Evolutionary conservation across 2,113 vertebrate species (phyloP).

Genomic region (Bufo bufo): DNA sequence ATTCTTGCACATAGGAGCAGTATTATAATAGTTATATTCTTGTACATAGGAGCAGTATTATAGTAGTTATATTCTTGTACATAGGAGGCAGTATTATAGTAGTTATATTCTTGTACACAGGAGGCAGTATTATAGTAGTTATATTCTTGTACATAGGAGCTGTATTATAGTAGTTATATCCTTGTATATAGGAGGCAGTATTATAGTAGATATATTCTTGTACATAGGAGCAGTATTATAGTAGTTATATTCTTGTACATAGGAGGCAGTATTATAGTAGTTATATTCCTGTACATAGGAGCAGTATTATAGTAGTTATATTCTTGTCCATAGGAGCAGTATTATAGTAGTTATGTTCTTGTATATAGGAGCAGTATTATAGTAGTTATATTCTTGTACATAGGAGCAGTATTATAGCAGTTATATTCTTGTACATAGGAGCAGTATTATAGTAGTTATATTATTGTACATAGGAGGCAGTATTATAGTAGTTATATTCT

Average conservation of each 20-base stretch:
- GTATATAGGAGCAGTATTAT: neutral
- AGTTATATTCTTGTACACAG: too few species aligned
- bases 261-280: too few species aligned
- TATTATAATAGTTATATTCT: conserved; percentile 13
- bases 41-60: neutral
- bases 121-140: too few species aligned
- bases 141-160: too few species aligned
- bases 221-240: neutral
- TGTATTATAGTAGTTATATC: neutral
- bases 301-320: neutral
- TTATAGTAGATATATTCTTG: neutral
- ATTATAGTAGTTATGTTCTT: neutral
- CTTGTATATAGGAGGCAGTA: neutral
- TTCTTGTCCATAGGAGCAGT: neutral
- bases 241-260: too few species aligned
- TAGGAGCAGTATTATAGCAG: conserved; percentile 11
- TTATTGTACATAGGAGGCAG: neutral
- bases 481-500: conserved; percentile 15
- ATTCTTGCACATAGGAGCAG: neutral
- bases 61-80: neutral
- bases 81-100: too few species aligned
- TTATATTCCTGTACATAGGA: too few species aligned
- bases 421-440: conserved; percentile 1
- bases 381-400: conserved; percentile 8
- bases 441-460: neutral